Evolutionary conservation across 2,888 invertebrate genomes (phyloP).

Genomic region (Leptarthrus brevirostris): DNA sequence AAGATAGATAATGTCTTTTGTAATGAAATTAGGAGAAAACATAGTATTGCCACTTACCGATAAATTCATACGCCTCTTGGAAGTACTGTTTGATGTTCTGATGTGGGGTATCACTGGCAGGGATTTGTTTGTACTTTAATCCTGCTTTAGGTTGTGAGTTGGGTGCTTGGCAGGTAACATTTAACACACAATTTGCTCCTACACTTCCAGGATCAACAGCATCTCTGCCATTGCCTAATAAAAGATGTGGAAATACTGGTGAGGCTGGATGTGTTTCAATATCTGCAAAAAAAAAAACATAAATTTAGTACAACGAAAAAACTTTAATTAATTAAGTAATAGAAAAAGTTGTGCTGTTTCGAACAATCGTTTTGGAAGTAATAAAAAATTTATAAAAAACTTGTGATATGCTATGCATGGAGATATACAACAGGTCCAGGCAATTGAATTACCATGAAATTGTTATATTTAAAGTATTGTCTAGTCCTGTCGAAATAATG

Average conservation of each 20-base stretch:
- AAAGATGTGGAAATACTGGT: conserved; percentile 81
- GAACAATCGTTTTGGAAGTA: too few species aligned
- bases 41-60: conserved; percentile 73
- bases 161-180: conserved; percentile 82
- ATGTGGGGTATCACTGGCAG: conserved; percentile 84
- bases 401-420: too few species aligned
- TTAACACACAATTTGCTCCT: conserved; percentile 82
- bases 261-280: conserved; percentile 83
- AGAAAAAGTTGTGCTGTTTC: too few species aligned
- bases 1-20: background rate
- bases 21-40: background rate
- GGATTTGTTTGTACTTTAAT: conserved; percentile 77
- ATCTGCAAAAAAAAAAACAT: conserved; percentile 66
- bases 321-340: too few species aligned
- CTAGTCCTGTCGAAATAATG: too few species aligned
- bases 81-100: conserved; percentile 91
- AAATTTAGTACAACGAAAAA: too few species aligned
- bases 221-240: conserved; percentile 85
- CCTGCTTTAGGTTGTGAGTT: conserved; percentile 74
- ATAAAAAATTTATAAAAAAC: too few species aligned
- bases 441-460: too few species aligned
- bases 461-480: too few species aligned
- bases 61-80: conserved; percentile 86
- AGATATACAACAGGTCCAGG: too few species aligned
- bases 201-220: conserved; percentile 78